Conservation (phyloP, 1,140 invertebrate genomes). For the Tetranychus cinnabarinus region DNA sequence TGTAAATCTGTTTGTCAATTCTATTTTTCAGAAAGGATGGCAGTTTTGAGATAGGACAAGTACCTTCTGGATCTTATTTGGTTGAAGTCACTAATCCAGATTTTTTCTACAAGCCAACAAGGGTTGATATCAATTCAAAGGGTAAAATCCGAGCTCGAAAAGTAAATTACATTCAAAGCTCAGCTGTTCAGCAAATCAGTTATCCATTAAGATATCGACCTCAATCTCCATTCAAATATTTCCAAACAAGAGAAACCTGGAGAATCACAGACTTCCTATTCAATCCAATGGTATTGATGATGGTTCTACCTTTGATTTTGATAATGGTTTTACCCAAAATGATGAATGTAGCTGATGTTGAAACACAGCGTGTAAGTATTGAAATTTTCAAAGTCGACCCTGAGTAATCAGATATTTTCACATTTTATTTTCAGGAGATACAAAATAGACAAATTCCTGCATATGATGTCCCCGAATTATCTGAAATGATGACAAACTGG, state of each 20-base stretch:
- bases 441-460: constrained; percentile 62
- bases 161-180: constrained; percentile 81
- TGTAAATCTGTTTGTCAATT: constrained; percentile 2
- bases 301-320: constrained; percentile 68
- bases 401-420: not conserved
- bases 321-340: constrained; percentile 84
- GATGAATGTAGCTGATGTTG: constrained; percentile 66
- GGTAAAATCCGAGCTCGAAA: constrained; percentile 84
- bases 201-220: constrained; percentile 76
- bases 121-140: constrained; percentile 84
- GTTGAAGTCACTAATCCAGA: constrained; percentile 77
- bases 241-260: constrained; percentile 83
- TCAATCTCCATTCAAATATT: constrained; percentile 57
- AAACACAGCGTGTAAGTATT: constrained; percentile 47
- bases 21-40: constrained; percentile 48
- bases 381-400: not conserved
- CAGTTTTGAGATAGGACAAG: constrained; percentile 62
- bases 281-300: constrained; percentile 94
- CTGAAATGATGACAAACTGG: constrained; percentile 49
- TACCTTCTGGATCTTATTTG: constrained; percentile 81
- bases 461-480: constrained; percentile 68
- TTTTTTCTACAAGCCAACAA: constrained; percentile 65
- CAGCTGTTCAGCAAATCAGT: constrained; percentile 46
- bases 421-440: constrained; percentile 38
- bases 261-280: constrained; percentile 78